Evolutionary conservation across 2,888 invertebrate genomes (phyloP).

Genomic region (Zaprionus bogoriensis): DNA sequence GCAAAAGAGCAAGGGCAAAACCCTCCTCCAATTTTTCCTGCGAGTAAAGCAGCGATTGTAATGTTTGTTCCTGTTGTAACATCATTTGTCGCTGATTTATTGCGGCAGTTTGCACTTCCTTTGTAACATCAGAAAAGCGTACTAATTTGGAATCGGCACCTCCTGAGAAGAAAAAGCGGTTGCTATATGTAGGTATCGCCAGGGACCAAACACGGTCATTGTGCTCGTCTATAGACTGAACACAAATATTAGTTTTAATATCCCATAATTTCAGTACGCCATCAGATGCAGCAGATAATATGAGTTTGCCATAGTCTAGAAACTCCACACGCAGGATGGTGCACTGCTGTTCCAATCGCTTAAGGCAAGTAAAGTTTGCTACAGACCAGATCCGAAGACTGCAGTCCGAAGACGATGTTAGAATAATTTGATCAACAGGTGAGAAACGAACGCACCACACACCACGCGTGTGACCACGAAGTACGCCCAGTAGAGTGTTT

Average conservation of each 20-base stretch:
- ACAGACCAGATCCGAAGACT: slow-evolving; percentile 95
- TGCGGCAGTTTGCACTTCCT: slow-evolving; percentile 86
- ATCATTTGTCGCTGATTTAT: slow-evolving; percentile 87
- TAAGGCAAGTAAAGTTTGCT: slow-evolving; percentile 91
- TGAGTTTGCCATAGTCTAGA: slow-evolving; percentile 92
- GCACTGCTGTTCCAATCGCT: slow-evolving; percentile 91
- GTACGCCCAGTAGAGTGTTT: slow-evolving; percentile 88
- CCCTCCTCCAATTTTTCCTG: slow-evolving; percentile 92
- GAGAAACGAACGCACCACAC: slow-evolving; percentile 98
- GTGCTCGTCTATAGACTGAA: slow-evolving; percentile 94
- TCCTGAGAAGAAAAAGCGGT: slow-evolving; percentile 87
- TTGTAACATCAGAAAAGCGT: slow-evolving; percentile 93
- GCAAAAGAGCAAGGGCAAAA: slow-evolving; percentile 89
- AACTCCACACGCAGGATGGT: slow-evolving; percentile 93
- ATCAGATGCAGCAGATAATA: slow-evolving; percentile 93
- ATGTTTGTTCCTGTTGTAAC: slow-evolving; percentile 90
- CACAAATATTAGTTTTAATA: slow-evolving; percentile 93
- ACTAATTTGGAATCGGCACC: slow-evolving; percentile 94
- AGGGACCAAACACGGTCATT: slow-evolving; percentile 94
- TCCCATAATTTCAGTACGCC: slow-evolving; percentile 97
- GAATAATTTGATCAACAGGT: slow-evolving; percentile 94
- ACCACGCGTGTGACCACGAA: slow-evolving; percentile 96
- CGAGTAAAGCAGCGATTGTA: slow-evolving; percentile 88
- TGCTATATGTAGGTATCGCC: slow-evolving; percentile 85
- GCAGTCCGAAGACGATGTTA: slow-evolving; percentile 95